Conservation (phyloP, 2,113 vertebrate genomes). For the Neotragus moschatus region DNA sequence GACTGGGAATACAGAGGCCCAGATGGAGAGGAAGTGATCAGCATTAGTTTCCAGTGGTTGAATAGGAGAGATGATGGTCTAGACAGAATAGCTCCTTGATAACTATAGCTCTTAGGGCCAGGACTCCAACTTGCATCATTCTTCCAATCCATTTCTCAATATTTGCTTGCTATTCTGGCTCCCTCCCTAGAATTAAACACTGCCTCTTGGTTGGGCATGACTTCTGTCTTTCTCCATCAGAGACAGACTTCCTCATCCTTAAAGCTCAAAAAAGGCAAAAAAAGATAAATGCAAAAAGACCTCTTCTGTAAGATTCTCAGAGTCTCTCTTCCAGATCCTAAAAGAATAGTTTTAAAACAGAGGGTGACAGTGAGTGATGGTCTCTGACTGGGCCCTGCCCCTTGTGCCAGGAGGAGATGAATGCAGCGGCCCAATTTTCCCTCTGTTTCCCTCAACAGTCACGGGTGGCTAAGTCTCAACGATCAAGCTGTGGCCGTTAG, state of each 20-base stretch:
- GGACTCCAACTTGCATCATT: neutral
- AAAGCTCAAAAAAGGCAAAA: neutral
- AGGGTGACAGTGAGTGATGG: slow-evolving; percentile 50
- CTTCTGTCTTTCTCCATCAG: neutral
- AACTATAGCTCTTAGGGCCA: neutral
- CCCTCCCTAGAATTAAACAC: neutral
- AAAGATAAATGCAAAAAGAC: neutral
- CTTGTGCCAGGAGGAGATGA: slow-evolving; percentile 58
- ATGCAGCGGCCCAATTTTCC: slow-evolving; percentile 31
- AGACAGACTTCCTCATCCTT: neutral
- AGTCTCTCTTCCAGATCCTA: neutral
- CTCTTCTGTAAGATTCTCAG: neutral
- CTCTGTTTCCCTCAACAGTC: slow-evolving; percentile 79
- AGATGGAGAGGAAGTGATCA: neutral
- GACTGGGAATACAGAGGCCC: neutral
- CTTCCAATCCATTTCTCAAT: neutral
- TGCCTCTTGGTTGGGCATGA: neutral
- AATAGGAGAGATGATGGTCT: neutral
- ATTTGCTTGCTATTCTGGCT: neutral
- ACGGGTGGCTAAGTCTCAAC: slow-evolving; percentile 73
- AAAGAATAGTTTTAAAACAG: neutral
- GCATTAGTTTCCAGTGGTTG: neutral
- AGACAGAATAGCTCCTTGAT: neutral
- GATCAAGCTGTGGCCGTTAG: slow-evolving; percentile 72
- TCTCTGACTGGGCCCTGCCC: slow-evolving; percentile 28